Conservation (phyloP, 2,888 invertebrate genomes). For the Clostera curtula region DNA sequence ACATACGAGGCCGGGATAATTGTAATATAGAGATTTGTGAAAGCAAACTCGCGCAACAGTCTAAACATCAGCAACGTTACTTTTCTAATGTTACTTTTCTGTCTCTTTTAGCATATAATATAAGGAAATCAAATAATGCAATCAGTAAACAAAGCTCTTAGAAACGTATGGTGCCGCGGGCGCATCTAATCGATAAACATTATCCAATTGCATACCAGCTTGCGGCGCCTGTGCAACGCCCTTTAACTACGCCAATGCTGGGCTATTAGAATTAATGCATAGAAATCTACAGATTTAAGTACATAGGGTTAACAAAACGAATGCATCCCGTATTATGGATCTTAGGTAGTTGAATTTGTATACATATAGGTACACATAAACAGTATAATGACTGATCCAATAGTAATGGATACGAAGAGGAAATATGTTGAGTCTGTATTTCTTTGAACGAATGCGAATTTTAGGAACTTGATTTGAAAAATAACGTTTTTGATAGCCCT, state of each 20-base stretch:
- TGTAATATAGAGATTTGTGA: too few relatives aligned
- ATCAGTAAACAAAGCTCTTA: constrained; percentile 30
- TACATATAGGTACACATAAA: too few relatives aligned
- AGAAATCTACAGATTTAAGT: constrained; percentile 19
- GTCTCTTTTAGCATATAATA: constrained; percentile 11
- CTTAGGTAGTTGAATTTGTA: too few relatives aligned
- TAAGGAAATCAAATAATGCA: constrained; percentile 20
- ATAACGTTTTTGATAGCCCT: too few relatives aligned
- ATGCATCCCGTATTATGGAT: constrained; percentile 28
- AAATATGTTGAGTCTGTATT: too few relatives aligned
- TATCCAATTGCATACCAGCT: constrained; percentile 45
- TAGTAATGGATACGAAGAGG: too few relatives aligned
- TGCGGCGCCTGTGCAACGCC: constrained; percentile 21
- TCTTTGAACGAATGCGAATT: too few relatives aligned
- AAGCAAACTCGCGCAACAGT: constrained; percentile 3
- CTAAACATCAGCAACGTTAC: background rate
- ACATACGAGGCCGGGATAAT: too few relatives aligned
- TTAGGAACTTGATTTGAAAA: too few relatives aligned
- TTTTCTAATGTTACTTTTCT: background rate
- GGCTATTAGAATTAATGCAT: constrained; percentile 22
- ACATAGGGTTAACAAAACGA: constrained; percentile 21
- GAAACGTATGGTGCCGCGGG: constrained; percentile 32
- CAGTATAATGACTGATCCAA: too few relatives aligned
- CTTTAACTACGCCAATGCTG: constrained; percentile 13
- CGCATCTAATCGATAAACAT: constrained; percentile 59